Conservation (phyloP, 2,797 vertebrate species). For the Xiphophorus birchmanni region DNA sequence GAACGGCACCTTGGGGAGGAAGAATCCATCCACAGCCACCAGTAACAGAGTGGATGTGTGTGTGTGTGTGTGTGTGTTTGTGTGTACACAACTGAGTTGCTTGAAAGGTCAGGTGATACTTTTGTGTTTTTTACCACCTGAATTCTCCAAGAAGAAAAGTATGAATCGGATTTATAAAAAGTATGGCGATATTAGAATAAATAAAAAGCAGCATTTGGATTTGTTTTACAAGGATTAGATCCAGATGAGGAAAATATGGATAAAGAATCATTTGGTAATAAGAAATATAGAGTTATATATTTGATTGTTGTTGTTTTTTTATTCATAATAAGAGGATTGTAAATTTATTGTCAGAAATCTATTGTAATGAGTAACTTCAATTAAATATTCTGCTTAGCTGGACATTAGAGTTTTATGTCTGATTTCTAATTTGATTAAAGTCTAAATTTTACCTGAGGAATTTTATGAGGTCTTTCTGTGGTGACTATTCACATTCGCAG, state of each 20-base stretch:
- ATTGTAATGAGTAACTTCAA: not conserved
- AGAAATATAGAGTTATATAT: not conserved
- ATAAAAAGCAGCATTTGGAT: not conserved
- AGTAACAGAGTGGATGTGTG: slow-evolving; percentile 20
- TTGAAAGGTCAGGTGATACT: slow-evolving; percentile 39
- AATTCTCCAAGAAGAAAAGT: slow-evolving; percentile 10
- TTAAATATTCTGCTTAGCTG: not conserved
- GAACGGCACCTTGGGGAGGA: slow-evolving; percentile 67
- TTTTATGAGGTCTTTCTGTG: not conserved
- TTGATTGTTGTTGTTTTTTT: not conserved
- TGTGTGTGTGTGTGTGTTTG: slow-evolving; percentile 11
- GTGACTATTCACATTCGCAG: not conserved
- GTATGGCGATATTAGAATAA: not conserved
- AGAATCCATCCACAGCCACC: slow-evolving; percentile 57
- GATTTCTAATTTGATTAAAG: not conserved
- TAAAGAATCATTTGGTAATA: not conserved
- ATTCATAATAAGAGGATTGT: not conserved
- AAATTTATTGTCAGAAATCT: not conserved
- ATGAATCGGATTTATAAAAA: not conserved
- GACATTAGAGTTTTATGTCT: not conserved
- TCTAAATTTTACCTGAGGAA: not conserved
- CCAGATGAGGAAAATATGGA: not conserved
- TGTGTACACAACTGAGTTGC: slow-evolving; percentile 38
- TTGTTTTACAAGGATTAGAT: not conserved
- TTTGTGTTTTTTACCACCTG: slow-evolving; percentile 28